Percentiles rank a stretch among this genome's conserved stretches.
Evolutionary conservation across 2,888 invertebrate species (phyloP).

Genomic region (Calliphora vomitoria): DNA sequence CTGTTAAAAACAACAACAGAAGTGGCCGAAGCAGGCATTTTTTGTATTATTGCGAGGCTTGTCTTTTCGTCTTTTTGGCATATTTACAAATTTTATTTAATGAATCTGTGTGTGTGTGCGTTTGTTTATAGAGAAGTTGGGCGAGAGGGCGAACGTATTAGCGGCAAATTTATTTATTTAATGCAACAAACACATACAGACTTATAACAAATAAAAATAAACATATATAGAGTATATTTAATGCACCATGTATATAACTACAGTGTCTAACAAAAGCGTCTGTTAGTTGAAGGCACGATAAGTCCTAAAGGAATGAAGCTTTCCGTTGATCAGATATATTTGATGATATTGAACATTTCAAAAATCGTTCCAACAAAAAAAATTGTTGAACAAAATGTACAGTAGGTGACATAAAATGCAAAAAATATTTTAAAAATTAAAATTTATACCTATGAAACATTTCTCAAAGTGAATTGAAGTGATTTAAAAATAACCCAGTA

Average conservation of each 20-base stretch:
- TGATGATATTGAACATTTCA: no score
- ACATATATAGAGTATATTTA: constrained; percentile 30
- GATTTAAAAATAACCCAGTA: no score
- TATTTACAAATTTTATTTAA: constrained; percentile 19
- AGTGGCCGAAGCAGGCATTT: constrained; percentile 43
- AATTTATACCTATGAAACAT: no score
- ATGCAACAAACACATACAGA: constrained; percentile 31
- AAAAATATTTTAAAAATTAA: no score
- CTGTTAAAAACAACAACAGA: constrained; percentile 41
- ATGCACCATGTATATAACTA: not conserved
- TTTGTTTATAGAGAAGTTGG: not conserved
- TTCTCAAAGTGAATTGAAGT: no score
- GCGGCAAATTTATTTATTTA: constrained; percentile 8
- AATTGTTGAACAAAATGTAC: no score
- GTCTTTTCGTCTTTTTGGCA: constrained; percentile 57
- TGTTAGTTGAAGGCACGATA: no score
- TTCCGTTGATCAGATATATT: no score
- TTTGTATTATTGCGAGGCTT: constrained; percentile 57
- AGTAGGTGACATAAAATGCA: no score
- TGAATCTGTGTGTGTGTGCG: not conserved
- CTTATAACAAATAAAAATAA: constrained; percentile 46
- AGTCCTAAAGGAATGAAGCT: no score
- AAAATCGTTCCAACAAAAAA: no score
- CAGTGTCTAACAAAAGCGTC: constrained; percentile 33
- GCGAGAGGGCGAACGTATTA: not conserved